Percentiles rank a stretch among this genome's conserved stretches.
Conservation (phyloP, 2,797 vertebrate species). For the Hozukius guyotensis region DNA sequence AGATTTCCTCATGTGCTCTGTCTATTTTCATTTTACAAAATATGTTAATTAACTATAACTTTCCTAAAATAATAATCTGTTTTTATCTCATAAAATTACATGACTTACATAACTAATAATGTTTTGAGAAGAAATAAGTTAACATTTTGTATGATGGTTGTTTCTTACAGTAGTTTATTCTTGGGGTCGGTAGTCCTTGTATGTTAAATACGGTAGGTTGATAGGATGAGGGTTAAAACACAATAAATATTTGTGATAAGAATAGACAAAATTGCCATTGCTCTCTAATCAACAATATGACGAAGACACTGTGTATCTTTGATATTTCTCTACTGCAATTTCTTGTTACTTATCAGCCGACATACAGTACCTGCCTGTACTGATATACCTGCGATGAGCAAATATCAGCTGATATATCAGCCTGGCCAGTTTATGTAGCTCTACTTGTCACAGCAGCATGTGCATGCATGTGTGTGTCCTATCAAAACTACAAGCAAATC, state of each 20-base stretch:
- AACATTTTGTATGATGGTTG: no score
- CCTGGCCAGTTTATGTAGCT: not conserved
- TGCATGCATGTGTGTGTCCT: slow-evolving; percentile 11
- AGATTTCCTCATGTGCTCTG: no score
- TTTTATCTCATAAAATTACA: no score
- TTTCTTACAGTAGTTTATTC: no score
- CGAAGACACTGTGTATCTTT: not conserved
- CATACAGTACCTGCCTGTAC: not conserved
- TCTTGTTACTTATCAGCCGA: not conserved
- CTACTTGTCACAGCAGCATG: not conserved
- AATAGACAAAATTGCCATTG: not conserved
- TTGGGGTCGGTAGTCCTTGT: no score
- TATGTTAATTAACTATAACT: no score
- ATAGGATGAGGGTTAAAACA: no score
- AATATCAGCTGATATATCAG: not conserved
- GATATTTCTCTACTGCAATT: not conserved
- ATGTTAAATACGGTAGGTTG: no score
- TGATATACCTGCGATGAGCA: not conserved
- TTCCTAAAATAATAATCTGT: no score
- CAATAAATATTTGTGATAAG: not conserved
- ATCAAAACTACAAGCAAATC: slow-evolving; percentile 32
- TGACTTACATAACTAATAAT: no score
- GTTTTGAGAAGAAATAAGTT: no score
- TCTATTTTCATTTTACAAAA: no score
- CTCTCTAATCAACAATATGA: not conserved